Evolutionary conservation across 2,888 invertebrate species (phyloP).

Genomic region (Petrolisthes manimaculis): DNA sequence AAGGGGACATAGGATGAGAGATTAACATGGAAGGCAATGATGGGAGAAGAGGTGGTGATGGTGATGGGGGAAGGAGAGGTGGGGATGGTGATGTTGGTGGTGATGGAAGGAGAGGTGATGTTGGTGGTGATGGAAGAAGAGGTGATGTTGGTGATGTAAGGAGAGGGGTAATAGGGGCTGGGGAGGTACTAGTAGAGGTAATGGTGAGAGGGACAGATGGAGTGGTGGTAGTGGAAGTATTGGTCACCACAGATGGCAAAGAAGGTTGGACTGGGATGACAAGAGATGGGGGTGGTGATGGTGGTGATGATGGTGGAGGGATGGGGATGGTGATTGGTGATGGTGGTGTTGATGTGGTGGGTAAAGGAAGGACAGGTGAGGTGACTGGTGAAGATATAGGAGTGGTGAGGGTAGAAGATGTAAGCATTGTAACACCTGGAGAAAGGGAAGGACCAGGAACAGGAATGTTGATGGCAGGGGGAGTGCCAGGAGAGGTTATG

Average conservation of each 20-base stretch:
- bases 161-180: slow-evolving; percentile 1
- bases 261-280: not conserved
- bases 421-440: not conserved
- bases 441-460: not conserved
- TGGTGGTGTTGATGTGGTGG: not conserved
- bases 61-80: not conserved
- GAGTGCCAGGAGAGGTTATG: not conserved
- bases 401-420: not conserved
- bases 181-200: not conserved
- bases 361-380: slow-evolving; percentile 2
- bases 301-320: slow-evolving; percentile 25
- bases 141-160: not conserved
- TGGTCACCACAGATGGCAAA: slow-evolving; percentile 15
- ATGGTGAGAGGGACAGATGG: not conserved
- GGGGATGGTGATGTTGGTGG: slow-evolving; percentile 2
- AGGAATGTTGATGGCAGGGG: not conserved
- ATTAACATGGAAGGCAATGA: too few species aligned
- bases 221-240: slow-evolving; percentile 14
- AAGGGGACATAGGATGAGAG: not conserved
- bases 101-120: slow-evolving; percentile 6
- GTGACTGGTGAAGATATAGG: slow-evolving; percentile 4
- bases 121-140: slow-evolving; percentile 6
- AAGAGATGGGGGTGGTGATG: not conserved
- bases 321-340: slow-evolving; percentile 23
- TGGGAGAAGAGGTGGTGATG: not conserved